Evolutionary conservation across 2,113 vertebrate genomes (phyloP), one percentile per base, ranked within the genome.

Genomic region (Triplophysa rosa): DNA sequence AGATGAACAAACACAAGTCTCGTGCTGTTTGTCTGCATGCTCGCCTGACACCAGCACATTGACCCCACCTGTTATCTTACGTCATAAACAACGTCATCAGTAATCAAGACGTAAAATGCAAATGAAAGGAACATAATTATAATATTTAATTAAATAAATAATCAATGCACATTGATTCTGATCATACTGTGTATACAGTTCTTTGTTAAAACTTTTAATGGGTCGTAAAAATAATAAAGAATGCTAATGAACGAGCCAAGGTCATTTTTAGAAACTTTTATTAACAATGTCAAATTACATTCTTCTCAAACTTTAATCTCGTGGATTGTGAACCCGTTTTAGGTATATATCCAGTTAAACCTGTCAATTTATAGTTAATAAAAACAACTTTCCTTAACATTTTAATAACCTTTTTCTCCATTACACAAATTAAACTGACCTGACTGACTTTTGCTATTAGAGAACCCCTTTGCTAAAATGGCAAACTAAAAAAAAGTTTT

Each of bases 241-340:
- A 4, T 37, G 33, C 6, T 4, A 37, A 37, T 7, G 33, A 37
- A 7, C 47, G 54, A 80, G 12, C 10, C 37, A 13, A 6, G 14
- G 6, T 65, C 8, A 24, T n/a, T 67, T 66, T 8, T 42, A 0
- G 16, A 73, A 80, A 80, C 29, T 24, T 80, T 74, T 74, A 74
- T 80, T 80, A 67, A 66, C 70, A 80, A 54, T 59, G 17, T 74
- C 89, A 91, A 89, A 91, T 94, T 93, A 79, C 54, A 80, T 80
- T 83, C 65, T 33, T 70, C 68, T 79, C 68, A 70, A 77, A 65
- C 47, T 54, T 76, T 33, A 64, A 64, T 26, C 21, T 64, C 40
- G 11, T 77, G 12, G 16, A 77, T 52, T 65, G 33, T 64, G 9
- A 52, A 64, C 24, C 42, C 65, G 26, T 65, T 77, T 52, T 21